Conservation (phyloP, 2,797 vertebrate genomes). For the Tragopan temminckii region DNA sequence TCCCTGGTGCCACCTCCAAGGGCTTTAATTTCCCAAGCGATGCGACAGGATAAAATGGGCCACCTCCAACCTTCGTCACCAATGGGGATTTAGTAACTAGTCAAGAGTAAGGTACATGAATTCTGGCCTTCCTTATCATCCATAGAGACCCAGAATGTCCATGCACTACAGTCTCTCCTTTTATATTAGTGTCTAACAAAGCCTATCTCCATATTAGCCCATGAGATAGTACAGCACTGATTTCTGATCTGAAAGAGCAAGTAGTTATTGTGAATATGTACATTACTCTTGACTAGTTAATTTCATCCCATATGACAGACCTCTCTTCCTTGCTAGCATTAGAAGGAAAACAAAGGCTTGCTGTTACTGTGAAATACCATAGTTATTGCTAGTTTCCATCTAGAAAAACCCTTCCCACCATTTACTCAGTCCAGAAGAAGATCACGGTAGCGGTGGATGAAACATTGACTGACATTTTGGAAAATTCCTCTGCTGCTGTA, state of each 20-base stretch:
- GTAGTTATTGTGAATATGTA: not conserved
- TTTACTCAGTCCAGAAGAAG: not conserved
- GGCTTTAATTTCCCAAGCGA: not conserved
- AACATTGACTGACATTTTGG: not conserved
- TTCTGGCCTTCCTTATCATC: conserved; percentile 28
- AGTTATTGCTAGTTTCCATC: not conserved
- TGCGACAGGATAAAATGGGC: not conserved
- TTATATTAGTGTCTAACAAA: not conserved
- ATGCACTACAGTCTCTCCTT: not conserved
- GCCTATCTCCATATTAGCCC: not conserved
- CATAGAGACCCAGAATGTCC: not conserved
- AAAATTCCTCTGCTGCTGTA: not conserved
- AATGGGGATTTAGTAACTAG: not conserved
- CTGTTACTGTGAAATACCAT: not conserved
- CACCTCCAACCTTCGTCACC: not conserved
- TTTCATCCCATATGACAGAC: not conserved
- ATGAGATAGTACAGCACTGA: not conserved
- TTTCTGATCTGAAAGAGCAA: not conserved
- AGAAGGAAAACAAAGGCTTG: not conserved
- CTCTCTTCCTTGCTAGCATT: not conserved
- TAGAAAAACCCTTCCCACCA: not conserved
- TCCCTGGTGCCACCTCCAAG: not conserved
- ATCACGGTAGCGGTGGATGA: not conserved
- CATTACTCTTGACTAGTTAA: not conserved
- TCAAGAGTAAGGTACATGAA: not conserved